These are phyloP conservation scores for Hypanus sabinus DNA, from an alignment of 2,113 vertebrate genomes.

Conservation along the genomic window DNA sequence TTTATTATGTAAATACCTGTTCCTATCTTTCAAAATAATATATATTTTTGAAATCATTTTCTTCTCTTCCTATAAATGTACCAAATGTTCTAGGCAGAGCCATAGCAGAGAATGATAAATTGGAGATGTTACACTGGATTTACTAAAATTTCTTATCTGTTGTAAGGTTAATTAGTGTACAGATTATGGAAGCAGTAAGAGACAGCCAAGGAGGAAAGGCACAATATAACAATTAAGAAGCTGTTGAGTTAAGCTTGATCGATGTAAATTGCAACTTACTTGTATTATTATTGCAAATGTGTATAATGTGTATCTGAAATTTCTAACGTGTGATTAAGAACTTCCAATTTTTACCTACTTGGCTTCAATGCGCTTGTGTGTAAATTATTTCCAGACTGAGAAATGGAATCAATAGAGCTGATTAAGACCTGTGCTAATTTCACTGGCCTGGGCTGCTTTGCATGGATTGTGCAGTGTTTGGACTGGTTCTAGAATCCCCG, in stretches of 20 bases:
- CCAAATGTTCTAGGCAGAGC: background rate
- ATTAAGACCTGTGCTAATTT: background rate
- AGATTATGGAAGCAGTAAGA: background rate
- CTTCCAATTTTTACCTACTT: conserved; percentile 9
- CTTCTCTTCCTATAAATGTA: background rate
- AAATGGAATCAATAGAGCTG: background rate
- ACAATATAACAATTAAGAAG: background rate
- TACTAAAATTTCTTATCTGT: conserved; percentile 6
- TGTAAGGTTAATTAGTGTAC: background rate
- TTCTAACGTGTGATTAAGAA: conserved; percentile 32
- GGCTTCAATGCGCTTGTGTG: background rate
- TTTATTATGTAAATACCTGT: conserved; percentile 18
- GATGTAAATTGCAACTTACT: conserved; percentile 18
- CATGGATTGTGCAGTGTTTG: background rate
- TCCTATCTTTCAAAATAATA: background rate
- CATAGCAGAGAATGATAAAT: background rate
- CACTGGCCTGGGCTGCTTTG: background rate
- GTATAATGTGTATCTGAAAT: conserved; percentile 21
- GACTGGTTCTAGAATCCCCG: background rate
- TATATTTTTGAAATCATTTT: conserved; percentile 27
- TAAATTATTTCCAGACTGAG: conserved; percentile 2
- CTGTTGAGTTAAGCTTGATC: background rate
- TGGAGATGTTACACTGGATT: conserved; percentile 20
- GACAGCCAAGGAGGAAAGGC: background rate
- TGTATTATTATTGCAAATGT: conserved; percentile 10